A percentile compares a stretch with the other conserved stretches of the same genome.
Evolutionary conservation across 2,888 invertebrate species (phyloP).

Genomic region (Shargacucullia verbasci): DNA sequence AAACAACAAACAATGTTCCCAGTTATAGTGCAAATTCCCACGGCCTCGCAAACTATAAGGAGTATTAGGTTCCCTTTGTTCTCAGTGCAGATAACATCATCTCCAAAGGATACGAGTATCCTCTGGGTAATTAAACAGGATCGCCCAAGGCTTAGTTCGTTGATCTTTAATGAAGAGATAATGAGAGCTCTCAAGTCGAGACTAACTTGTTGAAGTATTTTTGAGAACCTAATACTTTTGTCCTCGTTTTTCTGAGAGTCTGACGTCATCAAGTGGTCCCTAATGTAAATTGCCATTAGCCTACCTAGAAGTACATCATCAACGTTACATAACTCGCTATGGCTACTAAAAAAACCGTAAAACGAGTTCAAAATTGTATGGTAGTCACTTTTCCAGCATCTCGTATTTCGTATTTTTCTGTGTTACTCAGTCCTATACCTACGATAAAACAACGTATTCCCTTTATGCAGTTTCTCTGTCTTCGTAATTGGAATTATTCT

Average conservation of each 20-base stretch:
- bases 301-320: slow-evolving; percentile 28
- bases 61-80: slow-evolving; percentile 38
- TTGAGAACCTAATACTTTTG: slow-evolving; percentile 12
- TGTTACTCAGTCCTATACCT: no score
- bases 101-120: slow-evolving; percentile 42
- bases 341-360: background rate
- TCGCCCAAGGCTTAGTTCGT: slow-evolving; percentile 26
- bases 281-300: slow-evolving; percentile 42
- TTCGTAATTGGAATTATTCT: background rate
- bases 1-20: slow-evolving; percentile 24
- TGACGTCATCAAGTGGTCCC: slow-evolving; percentile 1
- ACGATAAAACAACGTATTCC: background rate
- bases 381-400: slow-evolving; percentile 1
- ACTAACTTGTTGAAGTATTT: slow-evolving; percentile 15
- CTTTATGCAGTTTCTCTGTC: slow-evolving; percentile 14
- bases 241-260: slow-evolving; percentile 15
- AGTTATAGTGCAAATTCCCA: slow-evolving; percentile 44
- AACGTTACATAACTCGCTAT: slow-evolving; percentile 16
- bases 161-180: slow-evolving; percentile 30
- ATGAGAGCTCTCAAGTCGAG: slow-evolving; percentile 19
- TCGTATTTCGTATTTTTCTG: slow-evolving; percentile 7
- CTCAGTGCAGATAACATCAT: slow-evolving; percentile 35
- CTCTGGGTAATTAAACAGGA: slow-evolving; percentile 35
- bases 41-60: slow-evolving; percentile 23
- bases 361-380: slow-evolving; percentile 6